A percentile compares a stretch with the other conserved stretches of the same genome.
phyloP scores from a whole-genome alignment of 1,140 invertebrate species.

The Oreohelix idahoensis region DNA sequence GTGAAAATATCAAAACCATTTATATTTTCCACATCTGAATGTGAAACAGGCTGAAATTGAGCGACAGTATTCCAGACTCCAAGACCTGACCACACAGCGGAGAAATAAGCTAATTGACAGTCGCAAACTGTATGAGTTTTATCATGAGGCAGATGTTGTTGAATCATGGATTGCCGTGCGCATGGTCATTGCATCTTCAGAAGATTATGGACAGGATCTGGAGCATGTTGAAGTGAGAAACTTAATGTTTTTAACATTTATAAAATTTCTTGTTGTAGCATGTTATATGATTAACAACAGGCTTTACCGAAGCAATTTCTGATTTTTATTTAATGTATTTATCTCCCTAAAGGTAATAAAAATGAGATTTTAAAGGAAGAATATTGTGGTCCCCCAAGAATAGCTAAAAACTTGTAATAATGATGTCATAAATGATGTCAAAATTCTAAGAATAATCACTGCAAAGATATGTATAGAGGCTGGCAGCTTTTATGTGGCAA shows the following conservation, averaged over 20 bases:
- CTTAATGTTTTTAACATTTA: not conserved
- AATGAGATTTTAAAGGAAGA: too few species aligned
- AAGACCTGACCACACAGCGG: slow-evolving; percentile 78
- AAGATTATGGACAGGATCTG: slow-evolving; percentile 96
- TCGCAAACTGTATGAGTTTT: slow-evolving; percentile 98
- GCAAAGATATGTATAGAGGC: too few species aligned
- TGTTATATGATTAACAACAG: too few species aligned
- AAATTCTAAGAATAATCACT: too few species aligned
- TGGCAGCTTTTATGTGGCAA: too few species aligned
- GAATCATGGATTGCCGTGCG: slow-evolving; percentile 99
- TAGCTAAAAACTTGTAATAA: too few species aligned
- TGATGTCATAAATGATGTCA: too few species aligned
- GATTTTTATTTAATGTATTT: too few species aligned
- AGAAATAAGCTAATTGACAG: slow-evolving; percentile 94
- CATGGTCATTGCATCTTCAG: slow-evolving; percentile 94
- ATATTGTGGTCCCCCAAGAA: too few species aligned
- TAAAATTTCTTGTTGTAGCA: too few species aligned
- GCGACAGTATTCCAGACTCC: slow-evolving; percentile 64
- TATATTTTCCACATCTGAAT: not conserved
- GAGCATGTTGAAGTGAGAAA: slow-evolving; percentile 90
- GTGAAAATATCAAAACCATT: not conserved
- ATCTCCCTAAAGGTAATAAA: too few species aligned
- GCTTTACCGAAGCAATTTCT: too few species aligned
- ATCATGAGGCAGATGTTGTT: slow-evolving; percentile 97
- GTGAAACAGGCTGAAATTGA: slow-evolving; percentile 60